These are phyloP conservation scores for rat (Rattus norvegicus) DNA, from an alignment of 2,113 vertebrate species.

Conservation along the genomic window GRCr8 NC_086026.1:87522501-87523000, in stretches of 20 bases:
- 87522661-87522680: neutral
- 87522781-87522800: neutral
- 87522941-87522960: neutral
- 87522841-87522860: neutral
- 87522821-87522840: neutral
- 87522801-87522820: neutral
- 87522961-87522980: neutral
- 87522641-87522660: neutral
- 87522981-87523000: neutral
- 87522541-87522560: neutral
- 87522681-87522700: neutral
- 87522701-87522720: neutral
- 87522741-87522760: neutral
- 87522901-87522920: conserved; percentile 18
- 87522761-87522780: neutral
- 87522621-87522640: no score
- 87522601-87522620: neutral
- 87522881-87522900: neutral
- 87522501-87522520: neutral
- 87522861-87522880: neutral
- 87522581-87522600: neutral
- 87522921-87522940: neutral
- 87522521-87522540: neutral
- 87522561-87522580: neutral
- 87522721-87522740: neutral